phyloP scores from a whole-genome alignment of 2,113 vertebrate genomes.

The Scalopus aquaticus region DNA sequence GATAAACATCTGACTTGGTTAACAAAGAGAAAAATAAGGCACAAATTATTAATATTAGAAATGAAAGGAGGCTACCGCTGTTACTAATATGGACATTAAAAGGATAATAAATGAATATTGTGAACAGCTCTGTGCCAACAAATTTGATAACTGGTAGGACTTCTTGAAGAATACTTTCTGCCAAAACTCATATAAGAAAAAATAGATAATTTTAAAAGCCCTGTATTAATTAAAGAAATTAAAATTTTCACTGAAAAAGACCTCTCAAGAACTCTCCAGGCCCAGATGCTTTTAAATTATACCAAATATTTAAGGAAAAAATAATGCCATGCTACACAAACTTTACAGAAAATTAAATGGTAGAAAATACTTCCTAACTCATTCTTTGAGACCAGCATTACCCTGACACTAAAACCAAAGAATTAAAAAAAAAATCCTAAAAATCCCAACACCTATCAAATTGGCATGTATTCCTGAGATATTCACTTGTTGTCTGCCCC shows the following conservation, averaged over 20 bases:
- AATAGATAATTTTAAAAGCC: background rate
- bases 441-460: background rate
- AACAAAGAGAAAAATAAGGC: conserved; percentile 12
- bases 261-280: background rate
- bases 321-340: background rate
- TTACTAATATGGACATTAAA: background rate
- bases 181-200: conserved; percentile 6
- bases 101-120: background rate
- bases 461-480: background rate
- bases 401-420: background rate
- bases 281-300: conserved; percentile 12
- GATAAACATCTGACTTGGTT: background rate
- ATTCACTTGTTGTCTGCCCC: background rate
- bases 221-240: background rate
- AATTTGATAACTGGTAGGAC: background rate
- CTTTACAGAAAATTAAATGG: background rate
- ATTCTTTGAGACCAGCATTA: background rate
- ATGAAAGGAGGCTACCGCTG: background rate
- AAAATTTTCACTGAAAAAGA: background rate
- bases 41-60: background rate
- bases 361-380: background rate
- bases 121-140: background rate
- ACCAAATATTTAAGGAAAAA: background rate
- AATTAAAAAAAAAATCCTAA: background rate
- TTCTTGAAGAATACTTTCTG: background rate